Evolutionary conservation across 2,888 invertebrate species (phyloP), one percentile per base, ranked within the genome.

Genomic region (Ophion ventricosus): DNA sequence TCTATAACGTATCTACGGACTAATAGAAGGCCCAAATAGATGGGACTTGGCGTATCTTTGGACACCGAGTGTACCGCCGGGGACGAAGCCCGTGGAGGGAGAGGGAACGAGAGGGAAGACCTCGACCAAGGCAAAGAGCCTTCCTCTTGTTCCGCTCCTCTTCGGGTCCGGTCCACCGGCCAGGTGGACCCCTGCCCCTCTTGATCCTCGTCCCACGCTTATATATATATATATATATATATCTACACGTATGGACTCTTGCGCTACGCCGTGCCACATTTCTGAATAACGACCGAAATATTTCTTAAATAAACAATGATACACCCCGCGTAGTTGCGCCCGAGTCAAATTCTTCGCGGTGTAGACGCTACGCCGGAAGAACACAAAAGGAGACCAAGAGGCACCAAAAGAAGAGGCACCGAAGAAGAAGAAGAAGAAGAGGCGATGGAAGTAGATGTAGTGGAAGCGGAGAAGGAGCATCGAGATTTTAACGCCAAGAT

Each of bases 231-330:
- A n/a, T n/a, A n/a, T 57, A 67, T 63, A 69, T 83, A 8, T 35
- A 35, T 29, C 17, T 74, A 74, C 82, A 63, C 83, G 77, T 59
- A 82, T 66, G 86, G 35, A 23, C 54, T 49, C 61, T 59, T 63
- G 61, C 63, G 56, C 59, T 75, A 73, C 83, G 82, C 85, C 85
- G 85, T 76, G 86, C 85, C 85, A 86, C 86, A 86, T 86, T 88
- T 88, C 89, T 91, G 92, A 92, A 92, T 91, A 91, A 92, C 90
- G 90, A 90, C 87, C 88, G 88, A 89, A 90, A 92, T 92, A 91
- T 91, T 91, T 92, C 89, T 90, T 89, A 89, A 88, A 90, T 90
- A 91, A 91, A 92, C 91, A 91, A 91, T 90, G 91, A 90, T 90
- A 89, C 87, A 81, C 86, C 85, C 86, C 87, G 83, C 85, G 85